A percentile compares a stretch with the other conserved stretches of the same genome.
Evolutionary conservation across 2,888 invertebrate genomes (phyloP).

Genomic region (Lithophane socia): DNA sequence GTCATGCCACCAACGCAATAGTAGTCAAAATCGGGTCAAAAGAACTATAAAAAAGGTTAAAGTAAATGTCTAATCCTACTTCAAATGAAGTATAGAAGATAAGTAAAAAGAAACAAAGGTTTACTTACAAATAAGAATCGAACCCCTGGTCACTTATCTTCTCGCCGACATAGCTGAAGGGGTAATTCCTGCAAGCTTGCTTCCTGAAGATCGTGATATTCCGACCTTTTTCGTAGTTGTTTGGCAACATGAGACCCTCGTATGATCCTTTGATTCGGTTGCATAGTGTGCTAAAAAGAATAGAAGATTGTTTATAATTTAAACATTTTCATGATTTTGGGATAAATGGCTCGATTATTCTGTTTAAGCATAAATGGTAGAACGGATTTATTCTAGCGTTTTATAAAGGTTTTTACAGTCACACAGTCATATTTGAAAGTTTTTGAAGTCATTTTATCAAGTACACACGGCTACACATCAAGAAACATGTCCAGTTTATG

Average conservation of each 20-base stretch:
- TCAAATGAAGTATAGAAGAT: too few species aligned
- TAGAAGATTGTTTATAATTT: not conserved
- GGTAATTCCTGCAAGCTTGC: conserved; percentile 94
- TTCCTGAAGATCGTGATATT: conserved; percentile 93
- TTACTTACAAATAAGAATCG: conserved; percentile 90
- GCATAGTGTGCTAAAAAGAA: conserved; percentile 89
- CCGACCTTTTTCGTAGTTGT: conserved; percentile 88
- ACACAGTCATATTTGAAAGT: too few species aligned
- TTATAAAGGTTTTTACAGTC: too few species aligned
- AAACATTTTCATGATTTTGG: not conserved
- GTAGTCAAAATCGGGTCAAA: too few species aligned
- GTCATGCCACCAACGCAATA: too few species aligned
- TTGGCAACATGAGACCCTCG: conserved; percentile 94
- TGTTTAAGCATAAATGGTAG: too few species aligned
- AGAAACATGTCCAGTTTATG: too few species aligned
- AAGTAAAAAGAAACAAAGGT: not conserved
- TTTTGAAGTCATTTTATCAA: too few species aligned
- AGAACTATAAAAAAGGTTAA: too few species aligned
- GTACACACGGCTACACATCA: too few species aligned
- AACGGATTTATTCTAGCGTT: too few species aligned
- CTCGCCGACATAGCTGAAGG: conserved; percentile 76
- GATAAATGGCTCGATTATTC: not conserved
- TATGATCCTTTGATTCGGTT: conserved; percentile 93
- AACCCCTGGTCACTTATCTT: conserved; percentile 85
- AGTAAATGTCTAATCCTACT: too few species aligned